Percentiles rank a stretch among this genome's conserved stretches.
phyloP scores from a whole-genome alignment of 2,113 vertebrate species.

The Eublepharis macularius region DNA sequence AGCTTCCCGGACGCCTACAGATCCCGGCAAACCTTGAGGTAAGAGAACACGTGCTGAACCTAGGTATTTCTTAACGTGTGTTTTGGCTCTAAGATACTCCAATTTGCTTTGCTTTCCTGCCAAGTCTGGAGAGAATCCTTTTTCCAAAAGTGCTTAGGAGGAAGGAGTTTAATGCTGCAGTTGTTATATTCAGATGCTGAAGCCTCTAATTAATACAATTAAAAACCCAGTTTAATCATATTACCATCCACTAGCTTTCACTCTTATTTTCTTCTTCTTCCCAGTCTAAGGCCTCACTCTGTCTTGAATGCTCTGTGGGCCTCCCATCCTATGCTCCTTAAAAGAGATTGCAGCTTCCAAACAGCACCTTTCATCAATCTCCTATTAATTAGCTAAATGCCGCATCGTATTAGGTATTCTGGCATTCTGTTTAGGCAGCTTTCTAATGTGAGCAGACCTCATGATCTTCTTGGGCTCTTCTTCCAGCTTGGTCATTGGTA shows the following conservation, averaged over 20 bases:
- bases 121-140: too few species aligned
- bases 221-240: slow-evolving; percentile 78
- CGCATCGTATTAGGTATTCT: slow-evolving; percentile 68
- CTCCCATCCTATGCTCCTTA: slow-evolving; percentile 63
- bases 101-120: not conserved
- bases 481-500: slow-evolving; percentile 80
- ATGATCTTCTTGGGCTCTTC: slow-evolving; percentile 47
- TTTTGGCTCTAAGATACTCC: too few species aligned
- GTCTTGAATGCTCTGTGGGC: slow-evolving; percentile 55
- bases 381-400: slow-evolving; percentile 87
- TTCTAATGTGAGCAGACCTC: slow-evolving; percentile 60
- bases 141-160: not conserved
- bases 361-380: slow-evolving; percentile 77
- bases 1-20: too few species aligned
- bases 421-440: slow-evolving; percentile 48
- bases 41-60: too few species aligned
- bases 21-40: too few species aligned
- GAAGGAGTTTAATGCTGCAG: slow-evolving; percentile 59
- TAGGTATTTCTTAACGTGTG: too few species aligned
- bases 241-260: slow-evolving; percentile 77
- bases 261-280: slow-evolving; percentile 53
- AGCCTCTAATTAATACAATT: slow-evolving; percentile 80
- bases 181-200: slow-evolving; percentile 66
- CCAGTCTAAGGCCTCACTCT: not conserved
- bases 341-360: slow-evolving; percentile 73